A percentile compares a stretch with the other conserved stretches of the same genome.
These are phyloP conservation scores for Varanus salvator DNA, from an alignment of 2,113 vertebrate genomes.

Conservation along the genomic window DNA sequence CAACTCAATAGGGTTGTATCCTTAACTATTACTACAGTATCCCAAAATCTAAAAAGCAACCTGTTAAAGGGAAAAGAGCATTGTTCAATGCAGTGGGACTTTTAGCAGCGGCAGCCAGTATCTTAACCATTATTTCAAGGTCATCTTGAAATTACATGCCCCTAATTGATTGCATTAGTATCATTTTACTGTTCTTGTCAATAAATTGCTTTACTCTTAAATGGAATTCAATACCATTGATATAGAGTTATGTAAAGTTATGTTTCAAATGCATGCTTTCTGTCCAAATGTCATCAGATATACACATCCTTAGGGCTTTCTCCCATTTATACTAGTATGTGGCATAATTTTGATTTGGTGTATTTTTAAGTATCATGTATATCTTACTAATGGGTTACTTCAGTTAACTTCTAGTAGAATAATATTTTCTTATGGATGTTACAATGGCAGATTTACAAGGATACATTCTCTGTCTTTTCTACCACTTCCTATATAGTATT, in stretches of 20 bases:
- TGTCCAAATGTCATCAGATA: background rate
- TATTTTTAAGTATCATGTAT: background rate
- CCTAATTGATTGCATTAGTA: too few species aligned
- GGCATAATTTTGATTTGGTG: background rate
- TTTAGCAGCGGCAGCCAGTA: background rate
- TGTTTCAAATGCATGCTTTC: background rate
- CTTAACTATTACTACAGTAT: too few species aligned
- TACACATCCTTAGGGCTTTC: background rate
- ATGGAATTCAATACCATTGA: background rate
- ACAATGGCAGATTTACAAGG: background rate
- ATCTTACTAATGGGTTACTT: background rate
- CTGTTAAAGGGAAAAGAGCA: too few species aligned
- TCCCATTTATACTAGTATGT: background rate
- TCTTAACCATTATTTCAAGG: background rate
- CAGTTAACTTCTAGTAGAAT: background rate
- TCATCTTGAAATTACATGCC: background rate
- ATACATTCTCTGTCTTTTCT: background rate
- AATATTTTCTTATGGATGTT: background rate
- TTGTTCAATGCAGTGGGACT: background rate
- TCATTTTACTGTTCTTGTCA: too few species aligned
- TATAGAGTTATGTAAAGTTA: too few species aligned
- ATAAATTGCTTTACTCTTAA: too few species aligned
- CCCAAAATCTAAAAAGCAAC: too few species aligned
- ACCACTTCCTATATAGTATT: background rate
- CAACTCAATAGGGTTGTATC: too few species aligned